Conservation (phyloP, 2,113 vertebrate species). For the Myotis lucifugus region DNA sequence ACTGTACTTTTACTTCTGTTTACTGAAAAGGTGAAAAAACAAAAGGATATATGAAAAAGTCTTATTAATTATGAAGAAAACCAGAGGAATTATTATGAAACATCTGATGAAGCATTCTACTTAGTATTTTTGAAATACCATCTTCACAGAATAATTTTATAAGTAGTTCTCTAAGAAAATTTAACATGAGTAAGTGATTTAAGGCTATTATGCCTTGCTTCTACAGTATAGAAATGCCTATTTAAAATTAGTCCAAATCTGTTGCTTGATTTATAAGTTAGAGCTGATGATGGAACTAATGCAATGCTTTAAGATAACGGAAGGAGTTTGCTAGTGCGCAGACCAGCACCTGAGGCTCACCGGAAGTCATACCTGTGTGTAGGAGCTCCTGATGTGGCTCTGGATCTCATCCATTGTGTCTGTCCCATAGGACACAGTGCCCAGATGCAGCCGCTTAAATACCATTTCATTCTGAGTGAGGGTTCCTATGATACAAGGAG, state of each 20-base stretch:
- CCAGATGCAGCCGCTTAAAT: slow-evolving; percentile 97
- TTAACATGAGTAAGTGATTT: not conserved
- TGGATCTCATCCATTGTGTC: slow-evolving; percentile 99
- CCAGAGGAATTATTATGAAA: not conserved
- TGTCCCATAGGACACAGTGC: slow-evolving; percentile 96
- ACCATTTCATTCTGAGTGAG: slow-evolving; percentile 99
- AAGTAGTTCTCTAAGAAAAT: not conserved
- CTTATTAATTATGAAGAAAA: not conserved
- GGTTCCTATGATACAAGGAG: slow-evolving; percentile 88
- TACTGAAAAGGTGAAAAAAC: not conserved
- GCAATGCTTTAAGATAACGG: accelerated
- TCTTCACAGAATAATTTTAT: not conserved
- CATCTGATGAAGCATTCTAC: not conserved
- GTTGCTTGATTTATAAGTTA: not conserved
- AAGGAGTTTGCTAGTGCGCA: not conserved
- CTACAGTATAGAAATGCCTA: not conserved
- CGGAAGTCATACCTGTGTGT: slow-evolving; percentile 87
- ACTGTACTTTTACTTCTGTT: not conserved
- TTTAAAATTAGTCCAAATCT: not conserved
- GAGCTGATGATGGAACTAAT: not conserved
- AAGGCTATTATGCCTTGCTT: not conserved
- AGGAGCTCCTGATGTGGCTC: slow-evolving; percentile 90
- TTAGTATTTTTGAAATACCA: not conserved
- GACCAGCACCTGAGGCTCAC: not conserved
- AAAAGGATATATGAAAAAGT: not conserved